Evolutionary conservation across 2,113 vertebrate species (phyloP).

Genomic region (Silurus meridionalis): DNA sequence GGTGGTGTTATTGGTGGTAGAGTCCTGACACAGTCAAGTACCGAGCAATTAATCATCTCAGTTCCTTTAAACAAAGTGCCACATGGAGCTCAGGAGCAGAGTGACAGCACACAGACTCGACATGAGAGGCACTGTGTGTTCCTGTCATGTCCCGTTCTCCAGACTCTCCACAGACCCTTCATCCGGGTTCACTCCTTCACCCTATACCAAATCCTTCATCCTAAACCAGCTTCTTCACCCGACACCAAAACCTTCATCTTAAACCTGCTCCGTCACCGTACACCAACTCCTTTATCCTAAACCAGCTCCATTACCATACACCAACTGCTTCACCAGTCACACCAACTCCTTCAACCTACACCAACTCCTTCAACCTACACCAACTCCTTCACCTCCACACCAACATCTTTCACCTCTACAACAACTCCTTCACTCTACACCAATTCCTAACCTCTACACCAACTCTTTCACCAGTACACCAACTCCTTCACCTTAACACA

Average conservation of each 20-base stretch:
- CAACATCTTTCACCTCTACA: neutral
- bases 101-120: slow-evolving; percentile 57
- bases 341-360: neutral
- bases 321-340: neutral
- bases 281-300: neutral
- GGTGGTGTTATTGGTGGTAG: slow-evolving; percentile 68
- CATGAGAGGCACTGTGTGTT: slow-evolving; percentile 74
- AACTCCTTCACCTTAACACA: neutral
- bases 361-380: neutral
- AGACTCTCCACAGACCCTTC: slow-evolving; percentile 59
- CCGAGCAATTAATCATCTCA: slow-evolving; percentile 72
- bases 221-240: slow-evolving; percentile 15
- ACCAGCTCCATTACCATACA: neutral
- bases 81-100: slow-evolving; percentile 52
- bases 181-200: slow-evolving; percentile 24
- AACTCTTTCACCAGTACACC: neutral
- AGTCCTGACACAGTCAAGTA: slow-evolving; percentile 76
- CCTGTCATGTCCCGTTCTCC: slow-evolving; percentile 63
- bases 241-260: neutral
- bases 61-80: slow-evolving; percentile 68
- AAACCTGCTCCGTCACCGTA: neutral
- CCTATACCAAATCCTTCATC: neutral
- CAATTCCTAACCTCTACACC: neutral
- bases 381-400: neutral
- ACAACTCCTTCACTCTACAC: neutral